A percentile compares a stretch with the other conserved stretches of the same genome.
Conservation (phyloP, 2,888 invertebrate species). For the Caenorhabditis panamensis region DNA sequence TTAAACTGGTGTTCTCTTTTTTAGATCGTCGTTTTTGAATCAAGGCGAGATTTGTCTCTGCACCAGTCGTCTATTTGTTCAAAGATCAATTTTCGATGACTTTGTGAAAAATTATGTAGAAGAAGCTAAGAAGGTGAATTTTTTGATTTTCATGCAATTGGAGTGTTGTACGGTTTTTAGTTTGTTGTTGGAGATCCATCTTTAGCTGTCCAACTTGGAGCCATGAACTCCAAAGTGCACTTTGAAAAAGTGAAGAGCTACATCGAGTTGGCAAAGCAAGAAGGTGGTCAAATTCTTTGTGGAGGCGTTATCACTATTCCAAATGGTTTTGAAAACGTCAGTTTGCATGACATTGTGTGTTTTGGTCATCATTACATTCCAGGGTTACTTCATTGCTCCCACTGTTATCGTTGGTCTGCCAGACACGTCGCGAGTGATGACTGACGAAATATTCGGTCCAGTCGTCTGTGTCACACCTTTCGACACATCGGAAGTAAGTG, state of each 20-base stretch:
- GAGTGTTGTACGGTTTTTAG: slow-evolving; percentile 60
- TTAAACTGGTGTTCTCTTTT: slow-evolving; percentile 12
- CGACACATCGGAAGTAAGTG: slow-evolving; percentile 72
- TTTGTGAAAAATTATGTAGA: slow-evolving; percentile 82
- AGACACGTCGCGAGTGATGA: slow-evolving; percentile 83
- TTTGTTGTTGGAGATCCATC: slow-evolving; percentile 73
- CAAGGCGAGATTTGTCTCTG: slow-evolving; percentile 85
- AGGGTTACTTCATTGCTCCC: slow-evolving; percentile 84
- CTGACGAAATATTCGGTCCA: slow-evolving; percentile 85
- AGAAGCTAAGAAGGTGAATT: slow-evolving; percentile 69
- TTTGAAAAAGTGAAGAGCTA: slow-evolving; percentile 82
- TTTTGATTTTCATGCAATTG: too few relatives aligned
- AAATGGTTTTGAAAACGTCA: slow-evolving; percentile 81
- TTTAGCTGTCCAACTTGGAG: slow-evolving; percentile 81
- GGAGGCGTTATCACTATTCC: slow-evolving; percentile 81
- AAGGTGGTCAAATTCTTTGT: slow-evolving; percentile 82
- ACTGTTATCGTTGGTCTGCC: slow-evolving; percentile 82
- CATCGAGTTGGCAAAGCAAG: slow-evolving; percentile 81
- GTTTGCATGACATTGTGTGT: neutral
- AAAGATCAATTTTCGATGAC: slow-evolving; percentile 82
- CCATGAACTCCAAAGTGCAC: slow-evolving; percentile 83
- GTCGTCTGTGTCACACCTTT: slow-evolving; percentile 83
- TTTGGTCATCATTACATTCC: slow-evolving; percentile 26
- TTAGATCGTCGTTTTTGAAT: slow-evolving; percentile 84
- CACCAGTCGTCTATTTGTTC: slow-evolving; percentile 84